These are phyloP conservation scores for Coreius guichenoti DNA, from an alignment of 2,797 vertebrate species.

Conservation along the genomic window DNA sequence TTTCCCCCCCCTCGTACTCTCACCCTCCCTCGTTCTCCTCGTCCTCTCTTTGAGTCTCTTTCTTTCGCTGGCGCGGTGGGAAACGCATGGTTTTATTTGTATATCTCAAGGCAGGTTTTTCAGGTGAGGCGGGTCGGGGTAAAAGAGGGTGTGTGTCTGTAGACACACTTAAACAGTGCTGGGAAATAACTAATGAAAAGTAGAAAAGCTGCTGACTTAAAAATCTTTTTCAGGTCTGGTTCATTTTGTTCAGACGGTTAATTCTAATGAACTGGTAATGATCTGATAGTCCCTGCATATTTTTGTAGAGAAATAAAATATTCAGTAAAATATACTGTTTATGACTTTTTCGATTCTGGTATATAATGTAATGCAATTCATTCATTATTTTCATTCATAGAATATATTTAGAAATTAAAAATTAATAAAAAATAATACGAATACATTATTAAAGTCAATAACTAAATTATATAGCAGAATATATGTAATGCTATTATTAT, in stretches of 20 bases:
- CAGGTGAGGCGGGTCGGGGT: slow-evolving; percentile 11
- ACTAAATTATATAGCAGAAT: too few relatives aligned
- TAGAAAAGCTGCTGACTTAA: not conserved
- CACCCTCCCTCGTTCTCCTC: slow-evolving; percentile 20
- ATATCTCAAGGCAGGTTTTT: slow-evolving; percentile 49
- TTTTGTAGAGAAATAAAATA: not conserved
- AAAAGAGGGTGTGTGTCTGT: slow-evolving; percentile 30
- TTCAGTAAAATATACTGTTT: not conserved
- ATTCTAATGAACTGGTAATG: not conserved
- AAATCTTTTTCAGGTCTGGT: not conserved
- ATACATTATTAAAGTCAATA: too few relatives aligned
- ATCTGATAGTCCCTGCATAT: not conserved
- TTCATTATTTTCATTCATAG: not conserved
- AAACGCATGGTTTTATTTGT: slow-evolving; percentile 47
- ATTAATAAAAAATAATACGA: not conserved
- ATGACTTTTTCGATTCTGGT: not conserved
- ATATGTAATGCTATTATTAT: too few relatives aligned
- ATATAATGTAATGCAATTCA: not conserved
- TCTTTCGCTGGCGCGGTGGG: slow-evolving; percentile 24
- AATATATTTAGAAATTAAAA: not conserved
- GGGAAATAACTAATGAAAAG: not conserved
- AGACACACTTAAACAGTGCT: not conserved
- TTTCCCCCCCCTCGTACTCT: not conserved
- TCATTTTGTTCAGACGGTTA: not conserved
- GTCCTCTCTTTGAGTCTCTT: slow-evolving; percentile 16